Evolutionary conservation across 2,888 invertebrate genomes (phyloP), one percentile per base, ranked within the genome.

Genomic region (Parnassius mnemosyne): DNA sequence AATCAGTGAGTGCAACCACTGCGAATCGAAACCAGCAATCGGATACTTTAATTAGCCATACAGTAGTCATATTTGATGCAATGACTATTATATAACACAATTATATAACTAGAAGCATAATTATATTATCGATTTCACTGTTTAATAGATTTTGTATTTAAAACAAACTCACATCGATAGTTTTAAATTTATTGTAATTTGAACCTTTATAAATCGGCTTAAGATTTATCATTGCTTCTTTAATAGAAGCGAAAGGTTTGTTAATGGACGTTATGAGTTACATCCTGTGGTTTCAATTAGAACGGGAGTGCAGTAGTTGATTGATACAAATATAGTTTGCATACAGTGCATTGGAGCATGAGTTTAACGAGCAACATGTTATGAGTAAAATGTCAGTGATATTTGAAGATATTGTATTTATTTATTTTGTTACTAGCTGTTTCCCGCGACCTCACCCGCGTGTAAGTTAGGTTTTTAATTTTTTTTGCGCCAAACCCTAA

Each of bases 251-350:
- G 79, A 80, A 85, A 85, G 81, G 81, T 80, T 83, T 63, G 75
- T 84, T 79, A 85, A 84, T 84, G 83, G 75, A 75, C 78, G 77
- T 82, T 83, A 89, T 87, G 81, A 82, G 85, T 75, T 79, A 82
- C 87, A 86, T 89, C 89, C 89, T 89, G 88, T 79, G 79, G 85
- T 79, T 83, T 87, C 81, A 88, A 86, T 89, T 89, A 85, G 85
- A 81, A 78, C 76, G 77, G 68, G 75, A 80, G 76, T 77, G 77
- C 80, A 83, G 78, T 82, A 73, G 78, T 83, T 80, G 80, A 84
- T 82, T 83, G 79, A 80, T 84, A 76, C 69, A 69, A 74, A 72
- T 75, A 71, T 65, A 68, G 69, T 70, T 69, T 64, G 62, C 57
- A 57, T 53, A 50, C 53, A 57, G 61, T 47, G 53, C 62, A 57